Conservation (phyloP, 2,888 invertebrate species). For the Salticus scenicus region DNA sequence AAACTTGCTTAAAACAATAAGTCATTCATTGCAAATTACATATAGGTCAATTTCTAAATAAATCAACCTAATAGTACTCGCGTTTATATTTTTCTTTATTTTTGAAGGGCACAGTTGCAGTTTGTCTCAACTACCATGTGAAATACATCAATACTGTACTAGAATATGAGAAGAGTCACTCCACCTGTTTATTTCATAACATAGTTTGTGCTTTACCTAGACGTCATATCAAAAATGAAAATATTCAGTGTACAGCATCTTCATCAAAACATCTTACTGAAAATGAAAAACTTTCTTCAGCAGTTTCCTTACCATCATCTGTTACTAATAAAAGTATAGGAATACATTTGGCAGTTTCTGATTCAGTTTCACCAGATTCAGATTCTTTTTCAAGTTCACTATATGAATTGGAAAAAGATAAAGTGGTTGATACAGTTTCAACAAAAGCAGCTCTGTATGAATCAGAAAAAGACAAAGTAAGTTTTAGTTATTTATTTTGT, state of each 20-base stretch:
- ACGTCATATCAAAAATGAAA: neutral
- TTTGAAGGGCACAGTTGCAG: constrained; percentile 44
- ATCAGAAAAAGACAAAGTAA: neutral
- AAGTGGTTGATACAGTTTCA: too few relatives aligned
- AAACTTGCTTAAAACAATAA: too few relatives aligned
- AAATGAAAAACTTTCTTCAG: neutral
- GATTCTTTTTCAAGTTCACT: too few relatives aligned
- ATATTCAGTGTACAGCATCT: neutral
- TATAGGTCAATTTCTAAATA: too few relatives aligned
- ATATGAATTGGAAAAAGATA: too few relatives aligned
- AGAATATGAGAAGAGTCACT: constrained; percentile 1
- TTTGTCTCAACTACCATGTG: constrained; percentile 37
- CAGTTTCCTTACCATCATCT: too few relatives aligned
- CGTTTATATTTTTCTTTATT: neutral
- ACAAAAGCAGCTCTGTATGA: neutral
- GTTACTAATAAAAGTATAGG: too few relatives aligned
- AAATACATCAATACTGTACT: constrained; percentile 17
- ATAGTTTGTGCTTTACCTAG: constrained; percentile 29
- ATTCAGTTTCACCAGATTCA: too few relatives aligned
- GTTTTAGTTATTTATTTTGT: neutral
- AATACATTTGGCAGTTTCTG: too few relatives aligned
- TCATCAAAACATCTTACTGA: neutral
- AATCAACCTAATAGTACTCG: too few relatives aligned
- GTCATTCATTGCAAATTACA: too few relatives aligned
- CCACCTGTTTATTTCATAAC: constrained; percentile 32